Conservation (phyloP, 2,888 invertebrate species). For the Caprella mutica region DNA sequence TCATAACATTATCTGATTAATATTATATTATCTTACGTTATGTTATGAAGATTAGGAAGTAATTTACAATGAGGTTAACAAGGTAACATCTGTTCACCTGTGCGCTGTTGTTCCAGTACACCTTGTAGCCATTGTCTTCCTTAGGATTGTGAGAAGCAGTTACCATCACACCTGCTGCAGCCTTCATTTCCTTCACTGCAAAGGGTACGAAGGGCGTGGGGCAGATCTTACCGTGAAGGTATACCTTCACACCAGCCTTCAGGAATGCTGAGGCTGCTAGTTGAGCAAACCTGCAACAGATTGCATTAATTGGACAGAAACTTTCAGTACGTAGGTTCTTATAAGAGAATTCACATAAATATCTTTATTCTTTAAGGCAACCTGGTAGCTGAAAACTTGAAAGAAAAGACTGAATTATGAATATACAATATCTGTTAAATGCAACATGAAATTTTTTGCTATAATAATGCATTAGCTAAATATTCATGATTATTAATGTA, state of each 20-base stretch:
- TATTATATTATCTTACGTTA: too few relatives aligned
- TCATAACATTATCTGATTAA: too few relatives aligned
- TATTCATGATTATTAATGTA: too few relatives aligned
- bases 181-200: conserved; percentile 58
- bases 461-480: too few relatives aligned
- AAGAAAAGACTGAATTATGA: too few relatives aligned
- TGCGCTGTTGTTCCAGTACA: conserved; percentile 88
- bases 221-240: conserved; percentile 63
- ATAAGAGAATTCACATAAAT: neutral
- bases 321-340: neutral
- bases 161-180: conserved; percentile 79
- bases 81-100: conserved; percentile 52
- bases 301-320: neutral
- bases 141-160: conserved; percentile 95
- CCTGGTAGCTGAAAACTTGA: too few relatives aligned
- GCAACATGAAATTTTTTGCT: too few relatives aligned
- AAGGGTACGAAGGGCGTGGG: conserved; percentile 93
- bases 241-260: conserved; percentile 61
- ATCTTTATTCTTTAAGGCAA: neutral
- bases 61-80: too few relatives aligned
- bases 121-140: conserved; percentile 94
- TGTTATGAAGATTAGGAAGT: too few relatives aligned
- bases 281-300: conserved; percentile 25
- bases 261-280: conserved; percentile 61
- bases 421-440: too few relatives aligned